Evolutionary conservation across 1,140 invertebrate species (phyloP).

Genomic region (Triops cancriformis): DNA sequence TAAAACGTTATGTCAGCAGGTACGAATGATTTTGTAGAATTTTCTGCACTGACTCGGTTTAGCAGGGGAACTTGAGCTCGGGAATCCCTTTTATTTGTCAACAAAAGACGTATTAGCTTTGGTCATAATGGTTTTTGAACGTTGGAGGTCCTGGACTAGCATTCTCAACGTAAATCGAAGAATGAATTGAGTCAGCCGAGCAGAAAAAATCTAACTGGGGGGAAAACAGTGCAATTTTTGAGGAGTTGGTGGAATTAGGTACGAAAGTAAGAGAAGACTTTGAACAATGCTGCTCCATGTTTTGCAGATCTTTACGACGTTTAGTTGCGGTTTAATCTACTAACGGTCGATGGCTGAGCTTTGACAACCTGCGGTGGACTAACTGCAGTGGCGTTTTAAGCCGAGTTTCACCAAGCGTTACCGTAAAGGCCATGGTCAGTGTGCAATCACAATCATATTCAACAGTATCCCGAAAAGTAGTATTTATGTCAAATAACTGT

Average conservation of each 20-base stretch:
- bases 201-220: background rate
- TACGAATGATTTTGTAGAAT: background rate
- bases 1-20: background rate
- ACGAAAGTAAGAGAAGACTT: background rate
- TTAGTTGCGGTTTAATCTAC: background rate
- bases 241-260: background rate
- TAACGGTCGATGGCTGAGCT: constrained; percentile 8
- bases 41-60: background rate
- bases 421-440: background rate
- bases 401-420: background rate
- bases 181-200: background rate
- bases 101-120: background rate
- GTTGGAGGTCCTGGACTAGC: background rate
- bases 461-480: background rate
- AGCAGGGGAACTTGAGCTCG: no score
- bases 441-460: background rate
- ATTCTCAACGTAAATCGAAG: background rate
- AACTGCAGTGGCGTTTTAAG: background rate
- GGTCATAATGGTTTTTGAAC: background rate
- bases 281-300: background rate
- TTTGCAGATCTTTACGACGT: background rate
- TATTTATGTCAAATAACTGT: background rate
- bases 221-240: background rate
- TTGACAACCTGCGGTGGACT: background rate
- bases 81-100: background rate